phyloP scores from a whole-genome alignment of 1,140 invertebrate genomes.

The Drosophila virilis region DNA sequence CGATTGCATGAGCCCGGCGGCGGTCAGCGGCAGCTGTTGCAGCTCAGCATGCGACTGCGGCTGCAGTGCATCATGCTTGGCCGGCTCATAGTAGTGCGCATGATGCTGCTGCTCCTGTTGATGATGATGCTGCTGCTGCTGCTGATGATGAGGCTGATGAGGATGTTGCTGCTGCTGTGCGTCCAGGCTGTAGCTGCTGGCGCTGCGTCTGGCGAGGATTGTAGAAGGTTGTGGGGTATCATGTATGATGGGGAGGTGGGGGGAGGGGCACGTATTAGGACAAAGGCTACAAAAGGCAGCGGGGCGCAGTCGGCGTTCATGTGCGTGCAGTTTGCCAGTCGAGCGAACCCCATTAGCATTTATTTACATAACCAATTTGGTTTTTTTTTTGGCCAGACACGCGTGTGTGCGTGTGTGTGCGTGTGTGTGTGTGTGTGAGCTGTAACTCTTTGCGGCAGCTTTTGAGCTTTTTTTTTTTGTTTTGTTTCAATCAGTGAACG shows the following conservation, averaged over 20 bases:
- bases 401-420: conserved; percentile 22
- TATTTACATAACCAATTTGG: conserved; percentile 77
- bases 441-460: conserved; percentile 72
- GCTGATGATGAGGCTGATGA: not conserved
- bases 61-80: conserved; percentile 30
- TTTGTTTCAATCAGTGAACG: conserved; percentile 26
- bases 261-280: not conserved
- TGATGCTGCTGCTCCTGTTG: conserved; percentile 32
- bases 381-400: conserved; percentile 39
- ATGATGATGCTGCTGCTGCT: conserved; percentile 4
- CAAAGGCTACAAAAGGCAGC: not conserved
- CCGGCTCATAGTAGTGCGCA: conserved; percentile 20
- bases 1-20: conserved; percentile 54
- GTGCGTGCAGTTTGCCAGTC: conserved; percentile 64
- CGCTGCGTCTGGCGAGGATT: conserved; percentile 4
- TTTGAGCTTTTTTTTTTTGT: conserved; percentile 37
- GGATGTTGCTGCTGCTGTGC: conserved; percentile 1
- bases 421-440: conserved; percentile 46
- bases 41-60: not conserved
- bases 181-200: conserved; percentile 31
- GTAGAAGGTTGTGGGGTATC: no score
- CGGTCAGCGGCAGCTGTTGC: conserved; percentile 46
- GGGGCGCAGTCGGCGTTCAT: conserved; percentile 50
- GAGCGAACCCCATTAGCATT: conserved; percentile 70
- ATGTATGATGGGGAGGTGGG: not conserved